Evolutionary conservation across 1,140 invertebrate genomes (phyloP), one percentile per base, ranked within the genome.

Genomic region (Drosophila subobscura): DNA sequence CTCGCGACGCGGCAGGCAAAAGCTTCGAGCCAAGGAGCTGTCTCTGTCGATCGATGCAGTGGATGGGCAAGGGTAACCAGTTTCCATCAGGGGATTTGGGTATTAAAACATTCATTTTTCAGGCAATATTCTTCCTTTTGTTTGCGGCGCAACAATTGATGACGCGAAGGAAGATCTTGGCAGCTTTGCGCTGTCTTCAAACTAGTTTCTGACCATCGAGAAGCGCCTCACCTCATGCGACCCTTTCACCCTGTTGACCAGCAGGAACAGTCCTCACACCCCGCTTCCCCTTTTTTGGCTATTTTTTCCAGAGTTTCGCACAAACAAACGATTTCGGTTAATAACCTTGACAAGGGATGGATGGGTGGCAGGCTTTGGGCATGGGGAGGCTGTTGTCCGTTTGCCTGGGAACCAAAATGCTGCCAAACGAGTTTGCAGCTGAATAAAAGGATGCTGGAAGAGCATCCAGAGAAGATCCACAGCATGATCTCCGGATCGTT

Each of bases 321-420:
- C 16, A 20, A 85, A 61, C 61, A 80, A 72, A 72, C 73, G 56
- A 70, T 67, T 79, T 56, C 57, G 64, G 66, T 83, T 74, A 70
- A 80, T 77, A 80, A 73, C 53, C 68, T 56, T 64, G 80, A 75
- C 63, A 78, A 68, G 81, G 81, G 78, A 88, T 37, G 33, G 10
- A 37, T 12, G 33, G 33, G 3, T 37, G 33, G 10, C 0, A 12
- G 10, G 77, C 53, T 51, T 71, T n/a, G 29, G 14, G 40, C 2
- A 22, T 42, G 50, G 45, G 50, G 29, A 46, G 29, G 29, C 29
- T 33, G 29, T 10, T 63, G 50, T 40, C 54, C 52, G 16, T 68
- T 66, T 59, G 64, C 81, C 51, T 86, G 81, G 81, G 81, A 86
- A 86, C 83, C 60, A 46, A 75, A 86, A 88, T 63, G 68, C 58